Evolutionary conservation across 2,113 vertebrate species (phyloP).

Genomic region (Daboia siamensis): DNA sequence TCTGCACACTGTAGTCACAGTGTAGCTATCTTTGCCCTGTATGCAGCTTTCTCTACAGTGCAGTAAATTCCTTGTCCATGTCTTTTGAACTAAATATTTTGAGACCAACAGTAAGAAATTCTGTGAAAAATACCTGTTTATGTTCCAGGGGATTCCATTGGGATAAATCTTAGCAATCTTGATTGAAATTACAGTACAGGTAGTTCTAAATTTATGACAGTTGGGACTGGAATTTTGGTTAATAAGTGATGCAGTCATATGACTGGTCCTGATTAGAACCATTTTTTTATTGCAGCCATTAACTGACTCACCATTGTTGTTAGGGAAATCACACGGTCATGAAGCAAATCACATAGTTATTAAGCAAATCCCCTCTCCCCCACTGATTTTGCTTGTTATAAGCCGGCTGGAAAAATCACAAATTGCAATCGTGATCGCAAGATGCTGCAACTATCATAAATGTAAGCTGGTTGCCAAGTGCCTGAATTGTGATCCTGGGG

Average conservation of each 20-base stretch:
- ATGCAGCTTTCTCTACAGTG: neutral
- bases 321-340: neutral
- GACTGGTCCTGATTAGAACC: neutral
- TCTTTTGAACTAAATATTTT: neutral
- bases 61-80: neutral
- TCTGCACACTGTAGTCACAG: neutral
- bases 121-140: neutral
- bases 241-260: neutral
- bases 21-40: neutral
- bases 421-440: neutral
- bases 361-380: neutral
- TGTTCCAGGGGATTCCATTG: neutral
- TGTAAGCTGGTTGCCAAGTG: neutral
- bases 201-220: neutral
- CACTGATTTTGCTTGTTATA: neutral
- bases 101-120: neutral
- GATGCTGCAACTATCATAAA: neutral
- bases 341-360: neutral
- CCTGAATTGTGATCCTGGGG: neutral
- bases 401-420: neutral
- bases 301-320: too few relatives aligned
- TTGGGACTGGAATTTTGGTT: neutral
- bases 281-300: neutral
- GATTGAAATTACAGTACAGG: neutral
- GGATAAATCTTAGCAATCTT: neutral